phyloP scores from a whole-genome alignment of 2,797 vertebrate genomes.

The Bucorvus abyssinicus region DNA sequence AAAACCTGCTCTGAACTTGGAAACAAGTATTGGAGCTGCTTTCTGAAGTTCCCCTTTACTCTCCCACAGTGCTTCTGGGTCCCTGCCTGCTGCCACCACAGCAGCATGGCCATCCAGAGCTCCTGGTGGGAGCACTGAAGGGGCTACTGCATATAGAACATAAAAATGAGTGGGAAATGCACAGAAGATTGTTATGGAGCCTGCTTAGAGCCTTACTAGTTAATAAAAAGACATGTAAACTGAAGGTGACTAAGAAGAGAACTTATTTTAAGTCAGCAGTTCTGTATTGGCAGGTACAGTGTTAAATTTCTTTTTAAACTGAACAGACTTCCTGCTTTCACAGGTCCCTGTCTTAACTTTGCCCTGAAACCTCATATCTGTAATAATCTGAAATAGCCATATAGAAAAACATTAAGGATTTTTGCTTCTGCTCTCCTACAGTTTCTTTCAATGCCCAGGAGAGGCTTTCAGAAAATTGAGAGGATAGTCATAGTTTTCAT shows the following conservation, averaged over 20 bases:
- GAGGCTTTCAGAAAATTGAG: neutral
- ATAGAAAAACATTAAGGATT: neutral
- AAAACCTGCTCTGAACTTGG: neutral
- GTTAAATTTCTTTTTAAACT: neutral
- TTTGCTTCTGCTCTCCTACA: neutral
- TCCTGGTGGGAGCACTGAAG: neutral
- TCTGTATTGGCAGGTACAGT: neutral
- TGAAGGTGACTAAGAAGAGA: neutral
- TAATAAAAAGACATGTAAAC: neutral
- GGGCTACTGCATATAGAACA: neutral
- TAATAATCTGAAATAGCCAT: neutral
- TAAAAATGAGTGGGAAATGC: neutral
- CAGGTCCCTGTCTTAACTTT: neutral
- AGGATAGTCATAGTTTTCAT: neutral
- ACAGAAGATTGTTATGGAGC: neutral
- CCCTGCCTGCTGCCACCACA: neutral
- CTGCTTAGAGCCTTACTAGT: neutral
- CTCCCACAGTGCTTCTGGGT: accelerated
- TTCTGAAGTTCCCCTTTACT: neutral
- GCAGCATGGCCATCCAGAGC: accelerated
- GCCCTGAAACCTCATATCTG: neutral
- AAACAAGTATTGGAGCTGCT: neutral
- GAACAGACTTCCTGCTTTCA: neutral
- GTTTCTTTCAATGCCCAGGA: neutral
- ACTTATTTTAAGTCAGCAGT: neutral